phyloP scores from a whole-genome alignment of 2,797 vertebrate genomes.

The Anniella stebbinsi region DNA sequence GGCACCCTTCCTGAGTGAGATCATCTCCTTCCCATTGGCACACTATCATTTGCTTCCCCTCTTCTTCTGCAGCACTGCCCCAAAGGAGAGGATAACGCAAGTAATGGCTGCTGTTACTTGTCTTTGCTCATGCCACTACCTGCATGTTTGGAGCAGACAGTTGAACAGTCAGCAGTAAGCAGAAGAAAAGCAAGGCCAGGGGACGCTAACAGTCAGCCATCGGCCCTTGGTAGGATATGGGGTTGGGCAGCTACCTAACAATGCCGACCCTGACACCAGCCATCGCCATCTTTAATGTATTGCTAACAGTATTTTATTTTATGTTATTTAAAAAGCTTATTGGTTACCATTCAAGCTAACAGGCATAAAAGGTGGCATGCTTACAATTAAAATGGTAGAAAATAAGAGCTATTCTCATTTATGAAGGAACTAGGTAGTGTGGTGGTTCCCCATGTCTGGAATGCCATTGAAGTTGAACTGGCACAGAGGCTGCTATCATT shows the following conservation, averaged over 20 bases:
- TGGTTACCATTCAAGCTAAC: not conserved
- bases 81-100: not conserved
- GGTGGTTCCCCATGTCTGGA: too few relatives aligned
- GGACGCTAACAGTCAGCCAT: too few relatives aligned
- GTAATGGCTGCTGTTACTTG: not conserved
- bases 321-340: not conserved
- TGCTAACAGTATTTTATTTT: not conserved
- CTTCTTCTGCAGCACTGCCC: not conserved
- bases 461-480: too few relatives aligned
- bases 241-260: not conserved
- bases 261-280: not conserved
- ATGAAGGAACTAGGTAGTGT: too few relatives aligned
- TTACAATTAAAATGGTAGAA: not conserved
- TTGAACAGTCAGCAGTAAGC: not conserved
- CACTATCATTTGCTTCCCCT: not conserved
- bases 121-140: not conserved
- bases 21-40: not conserved
- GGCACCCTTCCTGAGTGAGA: not conserved
- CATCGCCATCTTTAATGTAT: not conserved
- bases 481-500: too few relatives aligned
- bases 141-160: not conserved
- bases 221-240: too few relatives aligned
- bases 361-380: not conserved
- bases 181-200: too few relatives aligned
- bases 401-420: not conserved